Evolutionary conservation across 2,113 vertebrate genomes (phyloP).

Genomic region (Panthera leo): DNA sequence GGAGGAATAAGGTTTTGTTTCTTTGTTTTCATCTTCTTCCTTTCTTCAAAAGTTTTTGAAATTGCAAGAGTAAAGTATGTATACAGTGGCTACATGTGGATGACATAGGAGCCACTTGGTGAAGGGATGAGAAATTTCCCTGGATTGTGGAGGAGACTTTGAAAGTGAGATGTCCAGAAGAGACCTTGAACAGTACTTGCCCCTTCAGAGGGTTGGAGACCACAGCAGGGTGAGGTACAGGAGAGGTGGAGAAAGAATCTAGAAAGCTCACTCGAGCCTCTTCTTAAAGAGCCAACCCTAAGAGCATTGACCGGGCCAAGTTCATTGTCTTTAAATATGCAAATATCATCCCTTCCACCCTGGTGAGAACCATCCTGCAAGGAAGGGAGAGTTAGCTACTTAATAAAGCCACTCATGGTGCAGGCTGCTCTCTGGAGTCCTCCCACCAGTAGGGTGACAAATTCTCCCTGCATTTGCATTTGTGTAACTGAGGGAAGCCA

Average conservation of each 20-base stretch:
- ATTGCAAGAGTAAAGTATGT: not conserved
- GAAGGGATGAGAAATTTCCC: not conserved
- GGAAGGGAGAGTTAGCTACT: not conserved
- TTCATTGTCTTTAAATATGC: not conserved
- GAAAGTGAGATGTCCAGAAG: not conserved
- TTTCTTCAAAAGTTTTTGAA: not conserved
- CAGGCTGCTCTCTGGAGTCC: too few relatives aligned
- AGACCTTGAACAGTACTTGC: not conserved
- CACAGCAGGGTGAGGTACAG: rapidly evolving
- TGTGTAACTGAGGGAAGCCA: not conserved
- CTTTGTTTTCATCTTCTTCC: not conserved
- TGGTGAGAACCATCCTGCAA: rapidly evolving
- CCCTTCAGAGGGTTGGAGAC: not conserved
- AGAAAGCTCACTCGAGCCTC: too few relatives aligned
- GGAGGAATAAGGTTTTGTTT: not conserved
- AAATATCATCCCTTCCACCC: not conserved
- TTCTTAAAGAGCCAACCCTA: not conserved
- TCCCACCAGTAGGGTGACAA: not conserved
- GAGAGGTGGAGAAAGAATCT: rapidly evolving
- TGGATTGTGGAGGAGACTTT: rapidly evolving
- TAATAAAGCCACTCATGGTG: not conserved
- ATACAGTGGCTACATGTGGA: rapidly evolving
- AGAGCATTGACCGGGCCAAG: rapidly evolving
- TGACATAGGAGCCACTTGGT: rapidly evolving
- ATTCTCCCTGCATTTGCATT: not conserved